These are phyloP conservation scores for Pachypanchax playfairii DNA, from an alignment of 2,113 vertebrate genomes.

Conservation along the genomic window DNA sequence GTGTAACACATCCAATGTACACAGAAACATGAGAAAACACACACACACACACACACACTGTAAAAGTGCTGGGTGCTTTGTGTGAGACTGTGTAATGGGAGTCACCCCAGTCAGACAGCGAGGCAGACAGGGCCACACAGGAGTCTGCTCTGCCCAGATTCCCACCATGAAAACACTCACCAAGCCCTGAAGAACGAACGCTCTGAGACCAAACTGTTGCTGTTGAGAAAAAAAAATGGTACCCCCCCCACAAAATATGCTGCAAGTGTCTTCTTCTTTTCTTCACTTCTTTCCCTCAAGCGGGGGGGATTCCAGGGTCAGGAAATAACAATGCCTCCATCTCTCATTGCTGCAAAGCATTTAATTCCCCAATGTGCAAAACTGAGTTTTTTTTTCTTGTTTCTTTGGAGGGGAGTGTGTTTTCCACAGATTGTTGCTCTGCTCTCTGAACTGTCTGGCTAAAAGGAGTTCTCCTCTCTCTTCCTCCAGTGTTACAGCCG, in stretches of 20 bases:
- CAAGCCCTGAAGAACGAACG: constrained; percentile 40
- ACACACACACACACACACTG: constrained; percentile 28
- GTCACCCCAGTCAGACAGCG: constrained; percentile 52
- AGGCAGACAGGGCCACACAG: constrained; percentile 60
- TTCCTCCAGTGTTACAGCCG: constrained; percentile 48
- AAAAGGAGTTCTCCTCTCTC: constrained; percentile 61
- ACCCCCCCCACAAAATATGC: constrained; percentile 34
- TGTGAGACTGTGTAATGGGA: constrained; percentile 54
- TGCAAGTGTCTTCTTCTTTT: constrained; percentile 29
- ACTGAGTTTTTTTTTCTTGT: constrained; percentile 32
- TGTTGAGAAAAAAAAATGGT: constrained; percentile 41
- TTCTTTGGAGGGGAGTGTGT: constrained; percentile 28
- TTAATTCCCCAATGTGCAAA: constrained; percentile 46
- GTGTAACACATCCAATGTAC: constrained; percentile 40
- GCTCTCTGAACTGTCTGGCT: constrained; percentile 65
- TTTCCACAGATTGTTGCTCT: constrained; percentile 39
- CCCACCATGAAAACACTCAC: constrained; percentile 38
- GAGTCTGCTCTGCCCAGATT: constrained; percentile 48
- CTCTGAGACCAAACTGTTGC: constrained; percentile 39
- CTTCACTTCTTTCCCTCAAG: constrained; percentile 32
- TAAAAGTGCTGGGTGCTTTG: constrained; percentile 20
- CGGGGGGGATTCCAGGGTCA: constrained; percentile 57
- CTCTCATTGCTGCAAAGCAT: constrained; percentile 33
- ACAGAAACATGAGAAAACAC: constrained; percentile 49
- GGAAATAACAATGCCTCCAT: constrained; percentile 50